phyloP scores from a whole-genome alignment of 2,113 vertebrate genomes.

The Aplodontia rufa region DNA sequence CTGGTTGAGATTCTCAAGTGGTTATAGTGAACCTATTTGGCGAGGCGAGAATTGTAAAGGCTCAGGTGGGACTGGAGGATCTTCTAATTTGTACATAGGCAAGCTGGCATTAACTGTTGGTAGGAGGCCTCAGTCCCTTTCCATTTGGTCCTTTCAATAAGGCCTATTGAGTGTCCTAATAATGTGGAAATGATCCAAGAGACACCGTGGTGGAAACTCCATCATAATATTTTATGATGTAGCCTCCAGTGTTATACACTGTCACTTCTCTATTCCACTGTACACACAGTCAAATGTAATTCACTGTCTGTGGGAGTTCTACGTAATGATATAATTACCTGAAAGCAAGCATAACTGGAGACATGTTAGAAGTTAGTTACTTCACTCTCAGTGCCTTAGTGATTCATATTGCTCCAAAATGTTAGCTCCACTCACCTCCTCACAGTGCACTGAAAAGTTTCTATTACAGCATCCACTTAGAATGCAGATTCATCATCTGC shows the following conservation, averaged over 20 bases:
- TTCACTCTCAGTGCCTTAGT: neutral
- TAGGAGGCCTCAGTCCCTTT: neutral
- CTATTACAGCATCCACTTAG: neutral
- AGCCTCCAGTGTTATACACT: neutral
- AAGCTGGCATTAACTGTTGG: neutral
- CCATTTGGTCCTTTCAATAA: neutral
- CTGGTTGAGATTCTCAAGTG: neutral
- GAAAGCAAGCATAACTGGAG: neutral
- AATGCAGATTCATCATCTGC: neutral
- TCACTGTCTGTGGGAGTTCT: neutral
- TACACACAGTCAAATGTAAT: neutral
- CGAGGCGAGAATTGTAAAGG: neutral
- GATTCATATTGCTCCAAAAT: neutral
- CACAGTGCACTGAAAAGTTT: neutral
- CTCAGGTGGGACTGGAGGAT: accelerated
- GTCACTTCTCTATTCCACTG: neutral
- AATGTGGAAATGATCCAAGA: neutral
- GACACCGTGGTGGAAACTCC: neutral
- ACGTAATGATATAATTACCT: neutral
- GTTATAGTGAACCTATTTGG: neutral
- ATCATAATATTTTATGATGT: neutral
- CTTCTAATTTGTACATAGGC: neutral
- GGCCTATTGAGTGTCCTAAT: neutral
- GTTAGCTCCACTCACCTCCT: neutral
- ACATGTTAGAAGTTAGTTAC: neutral